Conservation (phyloP, 2,888 invertebrate genomes). For the Actias luna region DNA sequence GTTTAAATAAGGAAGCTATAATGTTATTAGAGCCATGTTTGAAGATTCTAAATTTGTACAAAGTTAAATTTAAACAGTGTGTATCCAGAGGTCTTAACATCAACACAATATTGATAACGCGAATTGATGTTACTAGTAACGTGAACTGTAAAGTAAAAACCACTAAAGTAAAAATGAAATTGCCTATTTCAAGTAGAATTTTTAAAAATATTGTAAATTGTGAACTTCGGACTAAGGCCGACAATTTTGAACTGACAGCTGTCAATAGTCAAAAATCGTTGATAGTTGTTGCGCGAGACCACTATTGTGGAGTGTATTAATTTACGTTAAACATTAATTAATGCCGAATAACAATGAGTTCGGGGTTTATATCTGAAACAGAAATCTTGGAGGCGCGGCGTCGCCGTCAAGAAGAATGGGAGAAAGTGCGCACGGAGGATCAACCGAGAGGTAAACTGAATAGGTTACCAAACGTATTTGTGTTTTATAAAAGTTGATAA, state of each 20-base stretch:
- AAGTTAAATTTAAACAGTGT: too few relatives aligned
- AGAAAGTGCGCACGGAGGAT: constrained; percentile 94
- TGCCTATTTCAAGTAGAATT: too few relatives aligned
- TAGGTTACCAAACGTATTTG: neutral
- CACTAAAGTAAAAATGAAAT: too few relatives aligned
- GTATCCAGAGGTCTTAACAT: too few relatives aligned
- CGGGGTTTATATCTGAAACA: constrained; percentile 94
- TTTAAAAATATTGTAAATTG: too few relatives aligned
- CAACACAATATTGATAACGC: too few relatives aligned
- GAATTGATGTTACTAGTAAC: too few relatives aligned
- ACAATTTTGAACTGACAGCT: neutral
- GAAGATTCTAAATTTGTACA: too few relatives aligned
- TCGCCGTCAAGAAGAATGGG: constrained; percentile 97
- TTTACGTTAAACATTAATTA: neutral
- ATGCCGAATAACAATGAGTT: constrained; percentile 85
- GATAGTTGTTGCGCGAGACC: neutral
- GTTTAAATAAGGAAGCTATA: too few relatives aligned
- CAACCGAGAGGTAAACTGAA: constrained; percentile 90
- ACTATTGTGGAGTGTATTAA: neutral
- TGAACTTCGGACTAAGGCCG: too few relatives aligned
- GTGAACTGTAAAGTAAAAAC: too few relatives aligned
- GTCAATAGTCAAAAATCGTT: neutral
- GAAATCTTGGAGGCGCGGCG: constrained; percentile 91
- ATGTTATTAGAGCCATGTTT: too few relatives aligned
- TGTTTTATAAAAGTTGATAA: constrained; percentile 22